Base-by-base conservation (phyloP, 2,888 invertebrate genomes). In the Drosophila picticornis region DNA sequence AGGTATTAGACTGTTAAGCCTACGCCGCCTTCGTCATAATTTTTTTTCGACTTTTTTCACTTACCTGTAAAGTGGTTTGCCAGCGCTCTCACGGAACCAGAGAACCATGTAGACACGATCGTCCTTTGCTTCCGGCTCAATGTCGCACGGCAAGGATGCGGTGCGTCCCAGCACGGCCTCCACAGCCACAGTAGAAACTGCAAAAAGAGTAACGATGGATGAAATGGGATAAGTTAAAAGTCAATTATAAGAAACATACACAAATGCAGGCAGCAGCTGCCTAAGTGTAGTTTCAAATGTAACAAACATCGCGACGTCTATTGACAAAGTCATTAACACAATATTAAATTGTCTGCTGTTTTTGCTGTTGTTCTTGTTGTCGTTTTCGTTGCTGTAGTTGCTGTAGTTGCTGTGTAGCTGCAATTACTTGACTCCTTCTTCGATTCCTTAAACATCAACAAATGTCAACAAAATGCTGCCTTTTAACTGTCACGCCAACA, bases 81-180 rank as follows among this genome's bases (percentile, higher is more conserved):
- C 96, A 62, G 96, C 96, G 87, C 96, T 96, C 92, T 97, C 97
- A 80, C 97, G 95, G 93, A 97, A 98, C 98, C 98, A 98, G 62
- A 98, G 95, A 84, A 98, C 97, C 97, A 98, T 97, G 94, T 97
- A 97, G 73, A 98, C 97, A 77, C 97, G 95, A 93, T 98, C 98
- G 90, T 97, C 97, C 88, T 96, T 95, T 66, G 96, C 95, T 92
- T 96, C 95, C 64, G 97, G 97, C 88, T 96, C 96, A 93, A 98
- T 97, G 95, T 98, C 97, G 94, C 98, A 98, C 43, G 98, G 98
- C 90, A 98, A 94, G 60, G 96, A 96, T 69, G 97, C 97, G 82
- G 96, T 97, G 61, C 96, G 95, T 10, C 97, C 97, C 79, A 97
- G 94, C 51, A 98, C 97, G 16, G 97, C 97, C 90, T 96, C 97